Base-by-base conservation (phyloP, 2,888 invertebrate species). In the Eupeodes luniger region DNA sequence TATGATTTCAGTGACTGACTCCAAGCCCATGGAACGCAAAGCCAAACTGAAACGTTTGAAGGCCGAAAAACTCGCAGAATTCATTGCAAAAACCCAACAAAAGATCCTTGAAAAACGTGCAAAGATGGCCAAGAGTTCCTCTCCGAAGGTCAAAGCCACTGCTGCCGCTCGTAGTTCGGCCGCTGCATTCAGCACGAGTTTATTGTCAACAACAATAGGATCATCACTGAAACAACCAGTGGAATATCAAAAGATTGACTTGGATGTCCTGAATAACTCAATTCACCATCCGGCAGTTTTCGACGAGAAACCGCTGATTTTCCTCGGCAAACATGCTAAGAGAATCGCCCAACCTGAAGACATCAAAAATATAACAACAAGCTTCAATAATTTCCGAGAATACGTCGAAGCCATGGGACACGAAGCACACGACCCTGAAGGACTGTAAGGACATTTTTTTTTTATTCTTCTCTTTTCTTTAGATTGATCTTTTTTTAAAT, bases 31-130 rank as follows among this genome's bases (percentile, higher is more conserved):
- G 72, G 96, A 96, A 93, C 95, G 95, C 19, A 96, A 95, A 92
- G 96, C 97, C 2, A 94, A 95, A 19, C 95, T 97, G 12, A 95
- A 95, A 89, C 96, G 96, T 90, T 93, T 97, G 49, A 95, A 95
- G 90, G 95, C 96, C 7, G 94, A 95, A 75, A 96, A 96, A 91
- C 92, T 97, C 6, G 95, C 96, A 14, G 94, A 95, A 89, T 94
- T 97, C 79, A 95, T 96, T 92, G 92, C 94, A 64, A 94, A 94
- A 91, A 92, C 95, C 0, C 94, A 95, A 62, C 53, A 90, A 67
- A 91, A 91, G 84, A 91, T 92, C 19, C 66, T 92, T 12, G 91
- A 91, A 27, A 92, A 91, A 34, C 91, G 91, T 0, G 87, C 85
- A 0, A 90, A 91, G 3, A 90, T 91, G 3, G 91, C 90, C 19